These are phyloP conservation scores for Bombyx mandarina DNA, from an alignment of 1,140 invertebrate species.

Conservation along the genomic window DNA sequence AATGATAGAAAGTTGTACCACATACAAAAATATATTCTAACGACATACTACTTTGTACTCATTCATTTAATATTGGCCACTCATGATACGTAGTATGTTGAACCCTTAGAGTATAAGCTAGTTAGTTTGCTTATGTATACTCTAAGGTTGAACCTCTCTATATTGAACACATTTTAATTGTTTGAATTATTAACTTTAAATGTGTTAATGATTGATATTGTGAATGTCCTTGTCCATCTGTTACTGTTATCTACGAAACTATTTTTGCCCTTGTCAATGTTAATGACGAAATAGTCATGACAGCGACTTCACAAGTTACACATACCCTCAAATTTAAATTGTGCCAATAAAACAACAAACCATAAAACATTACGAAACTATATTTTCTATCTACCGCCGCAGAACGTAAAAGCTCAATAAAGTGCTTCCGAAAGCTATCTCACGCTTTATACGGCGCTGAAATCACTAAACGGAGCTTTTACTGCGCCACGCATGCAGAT, in stretches of 20 bases:
- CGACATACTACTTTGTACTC: too few species aligned
- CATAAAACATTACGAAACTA: background rate
- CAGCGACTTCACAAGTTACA: background rate
- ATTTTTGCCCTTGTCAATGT: background rate
- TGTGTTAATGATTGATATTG: too few species aligned
- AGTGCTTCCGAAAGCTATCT: constrained; percentile 22
- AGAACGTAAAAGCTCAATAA: constrained; percentile 25
- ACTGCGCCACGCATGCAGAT: constrained; percentile 32
- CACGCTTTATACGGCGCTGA: constrained; percentile 40
- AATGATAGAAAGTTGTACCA: too few species aligned
- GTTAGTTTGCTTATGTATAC: too few species aligned
- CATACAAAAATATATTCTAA: too few species aligned
- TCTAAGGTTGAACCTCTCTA: too few species aligned
- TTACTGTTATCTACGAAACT: background rate
- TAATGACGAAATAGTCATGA: background rate
- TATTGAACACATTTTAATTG: too few species aligned
- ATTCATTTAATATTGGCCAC: too few species aligned
- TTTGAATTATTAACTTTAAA: too few species aligned
- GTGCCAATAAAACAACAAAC: background rate
- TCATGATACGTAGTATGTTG: too few species aligned
- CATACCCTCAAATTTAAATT: background rate
- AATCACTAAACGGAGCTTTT: constrained; percentile 38
- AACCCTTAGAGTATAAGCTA: too few species aligned
- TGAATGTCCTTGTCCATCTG: too few species aligned
- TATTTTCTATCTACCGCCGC: constrained; percentile 3